Evolutionary conservation across 2,113 vertebrate species (phyloP).

Genomic region (Notarius quadriscutis): DNA sequence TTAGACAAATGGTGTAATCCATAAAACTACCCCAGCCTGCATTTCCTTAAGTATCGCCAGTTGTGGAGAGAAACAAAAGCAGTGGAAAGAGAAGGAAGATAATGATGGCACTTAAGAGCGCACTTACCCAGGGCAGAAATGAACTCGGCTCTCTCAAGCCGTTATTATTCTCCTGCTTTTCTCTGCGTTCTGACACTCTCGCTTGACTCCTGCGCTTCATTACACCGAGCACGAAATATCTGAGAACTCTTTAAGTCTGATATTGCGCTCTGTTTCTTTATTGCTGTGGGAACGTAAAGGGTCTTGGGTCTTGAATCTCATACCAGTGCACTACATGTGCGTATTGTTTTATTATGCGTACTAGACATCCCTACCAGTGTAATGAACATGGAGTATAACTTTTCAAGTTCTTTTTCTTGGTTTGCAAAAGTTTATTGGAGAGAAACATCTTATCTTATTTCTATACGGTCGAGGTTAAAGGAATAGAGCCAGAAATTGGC

Average conservation of each 20-base stretch:
- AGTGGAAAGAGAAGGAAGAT: conserved; percentile 47
- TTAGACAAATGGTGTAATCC: conserved; percentile 56
- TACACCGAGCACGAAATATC: background rate
- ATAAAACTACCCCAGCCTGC: conserved; percentile 43
- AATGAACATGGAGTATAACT: background rate
- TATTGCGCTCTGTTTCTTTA: conserved; percentile 15
- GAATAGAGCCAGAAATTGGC: background rate
- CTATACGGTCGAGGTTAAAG: background rate
- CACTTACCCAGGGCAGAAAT: conserved; percentile 50
- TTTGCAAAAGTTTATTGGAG: background rate
- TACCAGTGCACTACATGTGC: background rate
- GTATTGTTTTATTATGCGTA: conserved; percentile 45
- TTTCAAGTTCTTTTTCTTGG: background rate
- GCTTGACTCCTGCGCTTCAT: conserved; percentile 1
- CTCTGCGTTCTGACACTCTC: conserved; percentile 31
- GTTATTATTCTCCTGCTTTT: conserved; percentile 31
- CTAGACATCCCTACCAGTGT: background rate
- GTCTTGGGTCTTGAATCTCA: background rate
- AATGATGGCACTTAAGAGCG: conserved; percentile 57
- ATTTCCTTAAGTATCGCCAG: conserved; percentile 38
- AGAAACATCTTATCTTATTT: background rate
- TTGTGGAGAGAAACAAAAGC: conserved; percentile 51
- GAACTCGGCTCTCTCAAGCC: conserved; percentile 24
- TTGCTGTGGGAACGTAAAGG: conserved; percentile 1
- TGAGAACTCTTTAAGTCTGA: conserved; percentile 4